Evolutionary conservation across 2,888 invertebrate genomes (phyloP).

Genomic region (Halictus ligatus): DNA sequence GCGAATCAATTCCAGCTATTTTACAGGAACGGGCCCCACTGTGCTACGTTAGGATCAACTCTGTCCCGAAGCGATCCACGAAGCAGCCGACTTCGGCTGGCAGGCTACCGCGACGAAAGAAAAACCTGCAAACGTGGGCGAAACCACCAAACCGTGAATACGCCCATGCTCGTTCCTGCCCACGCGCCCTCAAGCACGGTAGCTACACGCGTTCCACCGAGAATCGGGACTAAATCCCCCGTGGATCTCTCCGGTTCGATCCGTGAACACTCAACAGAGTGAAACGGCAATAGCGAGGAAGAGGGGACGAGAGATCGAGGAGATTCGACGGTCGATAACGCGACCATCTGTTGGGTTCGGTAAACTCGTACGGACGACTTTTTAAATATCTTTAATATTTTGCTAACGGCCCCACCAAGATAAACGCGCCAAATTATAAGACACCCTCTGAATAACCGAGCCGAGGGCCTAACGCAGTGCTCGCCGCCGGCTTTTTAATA

Average conservation of each 20-base stretch:
- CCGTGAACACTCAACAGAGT: conserved; percentile 25
- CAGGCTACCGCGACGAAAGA: conserved; percentile 42
- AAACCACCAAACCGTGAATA: conserved; percentile 55
- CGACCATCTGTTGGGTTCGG: conserved; percentile 3
- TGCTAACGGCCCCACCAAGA: conserved; percentile 1
- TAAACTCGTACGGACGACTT: background rate
- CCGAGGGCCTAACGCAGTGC: too few relatives aligned
- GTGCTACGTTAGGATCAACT: background rate
- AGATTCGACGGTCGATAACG: conserved; percentile 32
- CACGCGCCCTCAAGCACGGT: conserved; percentile 66
- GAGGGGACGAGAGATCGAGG: conserved; percentile 16
- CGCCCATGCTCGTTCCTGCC: conserved; percentile 42
- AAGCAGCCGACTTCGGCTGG: conserved; percentile 11
- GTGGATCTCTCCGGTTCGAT: conserved; percentile 16
- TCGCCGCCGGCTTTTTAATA: too few relatives aligned
- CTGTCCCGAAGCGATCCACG: background rate
- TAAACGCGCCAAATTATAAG: background rate
- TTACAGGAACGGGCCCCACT: background rate
- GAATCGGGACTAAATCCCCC: conserved; percentile 58
- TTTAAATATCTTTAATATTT: conserved; percentile 23
- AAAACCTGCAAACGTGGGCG: conserved; percentile 52
- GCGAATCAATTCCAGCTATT: too few relatives aligned
- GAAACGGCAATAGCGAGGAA: background rate
- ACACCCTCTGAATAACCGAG: background rate
- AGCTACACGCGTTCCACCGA: conserved; percentile 50